A percentile compares a stretch with the other conserved stretches of the same genome.
These are phyloP conservation scores for Bombus sylvicola DNA, from an alignment of 1,140 invertebrate species.

Conservation along the genomic window DNA sequence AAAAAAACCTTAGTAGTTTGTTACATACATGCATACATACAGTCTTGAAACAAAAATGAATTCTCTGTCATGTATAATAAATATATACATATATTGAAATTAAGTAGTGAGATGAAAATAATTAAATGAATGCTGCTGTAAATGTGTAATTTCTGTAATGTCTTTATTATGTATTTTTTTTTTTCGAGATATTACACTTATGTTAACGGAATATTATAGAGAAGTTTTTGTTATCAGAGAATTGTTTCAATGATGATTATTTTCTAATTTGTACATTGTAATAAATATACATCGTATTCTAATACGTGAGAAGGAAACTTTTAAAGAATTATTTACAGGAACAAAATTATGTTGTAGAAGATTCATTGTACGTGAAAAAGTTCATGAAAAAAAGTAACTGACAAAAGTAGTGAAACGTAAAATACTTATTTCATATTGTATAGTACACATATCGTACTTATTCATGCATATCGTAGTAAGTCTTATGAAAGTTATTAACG, in stretches of 20 bases:
- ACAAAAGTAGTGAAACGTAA: constrained; percentile 22
- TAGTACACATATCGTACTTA: constrained; percentile 55
- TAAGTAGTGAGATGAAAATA: no score
- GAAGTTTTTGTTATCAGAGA: not conserved
- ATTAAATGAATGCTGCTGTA: not conserved
- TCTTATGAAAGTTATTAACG: constrained; percentile 20
- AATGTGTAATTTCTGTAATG: not conserved
- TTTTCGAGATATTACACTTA: not conserved
- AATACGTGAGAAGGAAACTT: not conserved
- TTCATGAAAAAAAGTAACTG: not conserved
- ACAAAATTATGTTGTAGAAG: not conserved
- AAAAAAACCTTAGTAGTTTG: constrained; percentile 35
- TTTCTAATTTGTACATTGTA: constrained; percentile 35
- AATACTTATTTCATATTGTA: constrained; percentile 48
- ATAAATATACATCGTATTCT: not conserved
- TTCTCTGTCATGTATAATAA: constrained; percentile 28
- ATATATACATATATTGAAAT: not conserved
- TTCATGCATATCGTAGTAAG: constrained; percentile 55
- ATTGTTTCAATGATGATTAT: constrained; percentile 7
- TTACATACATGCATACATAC: constrained; percentile 21
- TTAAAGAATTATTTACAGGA: constrained; percentile 20
- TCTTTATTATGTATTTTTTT: not conserved
- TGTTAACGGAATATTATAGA: not conserved
- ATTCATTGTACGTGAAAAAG: constrained; percentile 26
- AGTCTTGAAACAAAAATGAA: not conserved